Percentiles rank a stretch among this genome's conserved stretches.
Conservation (phyloP, 2,797 vertebrate genomes). For the Cossypha dichroa region DNA sequence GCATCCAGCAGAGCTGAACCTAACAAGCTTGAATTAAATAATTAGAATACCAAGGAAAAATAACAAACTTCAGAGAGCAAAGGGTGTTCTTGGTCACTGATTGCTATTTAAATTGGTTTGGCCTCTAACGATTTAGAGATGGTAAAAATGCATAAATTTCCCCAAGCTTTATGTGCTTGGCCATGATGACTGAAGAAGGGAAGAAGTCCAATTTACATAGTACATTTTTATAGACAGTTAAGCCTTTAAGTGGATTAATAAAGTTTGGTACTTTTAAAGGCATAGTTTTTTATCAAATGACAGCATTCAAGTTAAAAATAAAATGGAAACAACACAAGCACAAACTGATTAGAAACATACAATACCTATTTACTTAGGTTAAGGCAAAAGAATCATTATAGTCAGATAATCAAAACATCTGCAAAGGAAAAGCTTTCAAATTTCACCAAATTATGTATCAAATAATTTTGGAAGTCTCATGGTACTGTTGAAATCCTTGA, state of each 20-base stretch:
- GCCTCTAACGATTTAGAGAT: constrained; percentile 40
- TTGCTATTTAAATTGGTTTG: constrained; percentile 63
- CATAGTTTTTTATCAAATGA: neutral
- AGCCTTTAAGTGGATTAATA: constrained; percentile 40
- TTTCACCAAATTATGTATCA: constrained; percentile 3
- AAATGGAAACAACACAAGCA: neutral
- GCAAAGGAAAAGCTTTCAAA: constrained; percentile 4
- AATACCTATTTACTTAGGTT: neutral
- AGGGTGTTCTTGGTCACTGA: constrained; percentile 66
- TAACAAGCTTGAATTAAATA: constrained; percentile 55
- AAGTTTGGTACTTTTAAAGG: neutral
- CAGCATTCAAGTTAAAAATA: constrained; percentile 3
- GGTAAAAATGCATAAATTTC: constrained; percentile 52
- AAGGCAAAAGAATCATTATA: neutral
- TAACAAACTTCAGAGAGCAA: constrained; percentile 35
- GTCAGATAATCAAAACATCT: constrained; percentile 22
- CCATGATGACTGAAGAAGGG: neutral
- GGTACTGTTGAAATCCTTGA: neutral
- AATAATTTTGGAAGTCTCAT: neutral
- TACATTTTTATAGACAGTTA: constrained; percentile 21
- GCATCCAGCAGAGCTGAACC: constrained; percentile 24
- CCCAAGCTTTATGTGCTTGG: neutral
- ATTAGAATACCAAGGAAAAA: constrained; percentile 30
- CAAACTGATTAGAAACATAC: neutral
- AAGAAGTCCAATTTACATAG: constrained; percentile 28